Conservation (phyloP, 2,113 vertebrate genomes). For the Periophthalmus modestus region DNA sequence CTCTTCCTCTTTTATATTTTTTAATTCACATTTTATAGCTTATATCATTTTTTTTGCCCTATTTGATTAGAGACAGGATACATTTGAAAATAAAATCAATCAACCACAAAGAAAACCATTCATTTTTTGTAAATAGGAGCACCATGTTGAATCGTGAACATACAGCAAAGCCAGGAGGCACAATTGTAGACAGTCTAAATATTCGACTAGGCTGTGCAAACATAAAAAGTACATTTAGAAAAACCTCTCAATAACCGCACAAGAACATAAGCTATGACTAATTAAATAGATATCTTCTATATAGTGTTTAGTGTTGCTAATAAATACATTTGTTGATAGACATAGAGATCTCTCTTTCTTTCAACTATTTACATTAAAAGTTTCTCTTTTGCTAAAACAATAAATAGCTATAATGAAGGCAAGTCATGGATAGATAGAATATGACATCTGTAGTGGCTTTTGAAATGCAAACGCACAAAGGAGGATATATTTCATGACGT, state of each 20-base stretch:
- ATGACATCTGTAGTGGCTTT: conserved; percentile 33
- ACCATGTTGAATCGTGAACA: conserved; percentile 52
- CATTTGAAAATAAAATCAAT: conserved; percentile 46
- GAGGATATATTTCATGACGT: not conserved
- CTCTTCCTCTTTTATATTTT: conserved; percentile 41
- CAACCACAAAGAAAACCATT: conserved; percentile 52
- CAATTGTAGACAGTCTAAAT: conserved; percentile 66
- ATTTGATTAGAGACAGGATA: conserved; percentile 19
- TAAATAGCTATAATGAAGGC: conserved; percentile 64
- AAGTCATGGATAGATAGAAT: conserved; percentile 52
- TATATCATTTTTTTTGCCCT: conserved; percentile 39
- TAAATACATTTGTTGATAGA: conserved; percentile 81
- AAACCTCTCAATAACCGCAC: conserved; percentile 66
- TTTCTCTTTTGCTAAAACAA: conserved; percentile 68
- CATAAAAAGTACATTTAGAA: conserved; percentile 62
- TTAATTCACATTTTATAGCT: conserved; percentile 41
- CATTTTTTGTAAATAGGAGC: conserved; percentile 38
- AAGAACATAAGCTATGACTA: conserved; percentile 71
- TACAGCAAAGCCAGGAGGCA: conserved; percentile 66
- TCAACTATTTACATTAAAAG: conserved; percentile 79
- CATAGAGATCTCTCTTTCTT: conserved; percentile 72
- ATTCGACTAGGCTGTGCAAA: conserved; percentile 73
- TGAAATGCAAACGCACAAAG: conserved; percentile 24
- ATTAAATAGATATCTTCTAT: conserved; percentile 75
- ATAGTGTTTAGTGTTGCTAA: conserved; percentile 76